Percentiles rank a stretch among this genome's conserved stretches.
phyloP scores from a whole-genome alignment of 2,888 invertebrate species.

The Acleris cristana region DNA sequence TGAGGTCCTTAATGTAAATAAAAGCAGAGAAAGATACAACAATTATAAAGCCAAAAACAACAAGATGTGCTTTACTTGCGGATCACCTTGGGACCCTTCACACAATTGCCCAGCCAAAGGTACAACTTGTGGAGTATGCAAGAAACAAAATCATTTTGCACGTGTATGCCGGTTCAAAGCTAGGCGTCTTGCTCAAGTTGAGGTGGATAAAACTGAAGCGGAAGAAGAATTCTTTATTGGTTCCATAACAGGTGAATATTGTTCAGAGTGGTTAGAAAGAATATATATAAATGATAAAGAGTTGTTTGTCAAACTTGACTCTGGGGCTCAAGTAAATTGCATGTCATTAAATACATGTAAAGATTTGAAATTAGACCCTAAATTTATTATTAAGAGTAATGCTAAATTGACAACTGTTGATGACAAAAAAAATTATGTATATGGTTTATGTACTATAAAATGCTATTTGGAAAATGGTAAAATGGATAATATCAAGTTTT shows the following conservation, averaged over 20 bases:
- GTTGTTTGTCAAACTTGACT: not conserved
- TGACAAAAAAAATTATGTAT: not conserved
- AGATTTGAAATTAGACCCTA: not conserved
- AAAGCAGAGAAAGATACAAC: no score
- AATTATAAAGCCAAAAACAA: no score
- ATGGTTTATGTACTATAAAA: not conserved
- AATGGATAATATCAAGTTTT: not conserved
- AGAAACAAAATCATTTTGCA: not conserved
- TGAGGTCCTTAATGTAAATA: no score
- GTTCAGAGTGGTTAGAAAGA: slow-evolving; percentile 4
- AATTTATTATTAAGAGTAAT: not conserved
- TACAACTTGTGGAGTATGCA: not conserved
- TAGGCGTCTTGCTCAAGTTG: not conserved
- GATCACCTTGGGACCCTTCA: not conserved
- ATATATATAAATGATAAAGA: slow-evolving; percentile 3
- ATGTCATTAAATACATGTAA: not conserved
- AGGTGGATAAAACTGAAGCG: not conserved
- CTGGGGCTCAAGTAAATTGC: slow-evolving; percentile 1
- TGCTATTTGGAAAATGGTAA: not conserved
- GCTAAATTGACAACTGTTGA: not conserved
- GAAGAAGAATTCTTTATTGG: not conserved
- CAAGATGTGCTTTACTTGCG: not conserved
- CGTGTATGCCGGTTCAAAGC: not conserved
- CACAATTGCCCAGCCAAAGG: not conserved
- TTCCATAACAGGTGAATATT: not conserved